A percentile compares a stretch with the other conserved stretches of the same genome.
phyloP scores from a whole-genome alignment of 2,888 invertebrate genomes.

The Merodon equestris region DNA sequence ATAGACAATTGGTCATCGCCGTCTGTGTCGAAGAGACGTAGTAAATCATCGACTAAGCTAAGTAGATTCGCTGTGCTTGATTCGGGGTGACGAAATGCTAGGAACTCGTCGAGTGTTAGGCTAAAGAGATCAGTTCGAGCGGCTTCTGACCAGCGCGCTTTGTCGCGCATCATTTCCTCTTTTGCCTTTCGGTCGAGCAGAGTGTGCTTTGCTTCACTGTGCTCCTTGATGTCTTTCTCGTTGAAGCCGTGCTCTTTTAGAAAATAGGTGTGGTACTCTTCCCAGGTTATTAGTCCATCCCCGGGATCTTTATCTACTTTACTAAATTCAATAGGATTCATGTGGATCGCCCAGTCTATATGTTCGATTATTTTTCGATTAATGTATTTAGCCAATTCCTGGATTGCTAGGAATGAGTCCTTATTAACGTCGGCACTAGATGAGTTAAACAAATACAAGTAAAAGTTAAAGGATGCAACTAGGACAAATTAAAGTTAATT shows the following conservation, averaged over 20 bases:
- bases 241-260: constrained; percentile 85
- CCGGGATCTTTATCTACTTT: constrained; percentile 84
- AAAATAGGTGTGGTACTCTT: constrained; percentile 88
- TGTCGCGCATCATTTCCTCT: constrained; percentile 87
- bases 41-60: constrained; percentile 86
- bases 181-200: constrained; percentile 83
- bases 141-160: constrained; percentile 88
- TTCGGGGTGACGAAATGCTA: constrained; percentile 91
- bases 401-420: constrained; percentile 81
- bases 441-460: constrained; percentile 51
- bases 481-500: too few relatives aligned
- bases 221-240: constrained; percentile 82
- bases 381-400: constrained; percentile 84
- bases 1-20: constrained; percentile 86
- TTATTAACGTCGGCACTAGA: constrained; percentile 82
- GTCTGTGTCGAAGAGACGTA: constrained; percentile 87
- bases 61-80: constrained; percentile 85
- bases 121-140: constrained; percentile 86
- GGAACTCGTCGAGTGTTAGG: constrained; percentile 87
- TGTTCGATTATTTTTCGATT: constrained; percentile 84
- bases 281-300: constrained; percentile 85
- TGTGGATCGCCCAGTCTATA: constrained; percentile 83
- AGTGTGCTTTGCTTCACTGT: constrained; percentile 83
- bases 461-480: too few relatives aligned
- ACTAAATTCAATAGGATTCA: constrained; percentile 84